Evolutionary conservation across 2,888 invertebrate genomes (phyloP).

Genomic region (Pherbina coryleti): DNA sequence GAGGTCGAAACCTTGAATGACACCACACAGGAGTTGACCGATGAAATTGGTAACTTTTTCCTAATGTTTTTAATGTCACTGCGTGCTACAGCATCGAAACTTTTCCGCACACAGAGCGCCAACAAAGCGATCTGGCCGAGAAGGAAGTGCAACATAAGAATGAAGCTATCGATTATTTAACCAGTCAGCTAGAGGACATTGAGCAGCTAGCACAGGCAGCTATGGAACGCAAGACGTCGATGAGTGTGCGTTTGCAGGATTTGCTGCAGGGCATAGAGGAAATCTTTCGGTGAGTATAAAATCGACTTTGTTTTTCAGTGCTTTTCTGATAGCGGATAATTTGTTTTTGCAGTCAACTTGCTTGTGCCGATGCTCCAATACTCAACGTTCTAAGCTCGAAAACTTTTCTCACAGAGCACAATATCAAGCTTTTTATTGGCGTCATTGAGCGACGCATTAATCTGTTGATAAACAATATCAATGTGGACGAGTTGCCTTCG

Average conservation of each 20-base stretch:
- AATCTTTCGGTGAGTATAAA: constrained; percentile 63
- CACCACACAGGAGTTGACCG: constrained; percentile 75
- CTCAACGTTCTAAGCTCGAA: constrained; percentile 80
- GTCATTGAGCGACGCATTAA: constrained; percentile 81
- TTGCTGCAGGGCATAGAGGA: constrained; percentile 72
- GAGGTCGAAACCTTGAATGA: constrained; percentile 83
- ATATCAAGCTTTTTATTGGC: constrained; percentile 85
- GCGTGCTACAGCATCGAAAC: background rate
- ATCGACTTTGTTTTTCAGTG: background rate
- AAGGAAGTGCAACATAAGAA: constrained; percentile 62
- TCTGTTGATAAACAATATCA: constrained; percentile 61
- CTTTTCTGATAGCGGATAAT: background rate
- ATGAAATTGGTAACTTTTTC: constrained; percentile 73
- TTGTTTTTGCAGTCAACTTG: constrained; percentile 72
- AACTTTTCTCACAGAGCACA: constrained; percentile 79
- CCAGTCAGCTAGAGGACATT: constrained; percentile 56
- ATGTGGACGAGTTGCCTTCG: constrained; percentile 64
- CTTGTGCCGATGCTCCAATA: constrained; percentile 81
- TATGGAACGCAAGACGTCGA: constrained; percentile 59
- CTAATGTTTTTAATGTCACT: background rate
- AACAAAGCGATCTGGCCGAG: constrained; percentile 63
- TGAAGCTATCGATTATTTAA: constrained; percentile 65
- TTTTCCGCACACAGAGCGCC: constrained; percentile 55
- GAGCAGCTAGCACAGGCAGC: constrained; percentile 57
- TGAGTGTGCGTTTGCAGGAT: constrained; percentile 58